These are phyloP conservation scores for Phyllostomus hastatus DNA, from an alignment of 2,113 vertebrate genomes.

Conservation along the genomic window DNA sequence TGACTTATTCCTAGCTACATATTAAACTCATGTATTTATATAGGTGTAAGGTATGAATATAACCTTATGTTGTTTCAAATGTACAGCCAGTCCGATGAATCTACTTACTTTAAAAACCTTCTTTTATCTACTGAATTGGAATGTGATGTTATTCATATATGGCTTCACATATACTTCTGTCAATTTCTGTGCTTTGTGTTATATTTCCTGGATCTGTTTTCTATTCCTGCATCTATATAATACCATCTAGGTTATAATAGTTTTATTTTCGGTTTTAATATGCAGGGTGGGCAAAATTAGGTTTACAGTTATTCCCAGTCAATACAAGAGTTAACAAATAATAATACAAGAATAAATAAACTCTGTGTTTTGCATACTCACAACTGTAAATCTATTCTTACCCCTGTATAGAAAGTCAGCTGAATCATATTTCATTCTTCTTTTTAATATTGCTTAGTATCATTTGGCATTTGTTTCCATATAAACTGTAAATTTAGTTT, in stretches of 20 bases:
- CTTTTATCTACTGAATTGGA: neutral
- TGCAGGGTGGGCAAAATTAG: neutral
- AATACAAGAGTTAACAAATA: neutral
- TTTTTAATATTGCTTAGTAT: neutral
- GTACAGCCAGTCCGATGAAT: neutral
- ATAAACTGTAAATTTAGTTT: constrained; percentile 20
- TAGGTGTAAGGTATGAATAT: neutral
- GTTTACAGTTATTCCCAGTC: neutral
- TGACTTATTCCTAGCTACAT: neutral
- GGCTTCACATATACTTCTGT: neutral
- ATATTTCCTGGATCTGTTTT: neutral
- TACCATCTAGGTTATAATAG: neutral
- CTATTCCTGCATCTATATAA: neutral
- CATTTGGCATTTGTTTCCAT: neutral
- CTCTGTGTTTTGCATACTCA: neutral
- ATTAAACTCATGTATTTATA: neutral
- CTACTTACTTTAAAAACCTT: neutral
- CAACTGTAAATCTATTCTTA: neutral
- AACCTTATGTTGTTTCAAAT: neutral
- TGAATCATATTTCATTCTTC: neutral
- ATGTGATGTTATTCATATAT: neutral
- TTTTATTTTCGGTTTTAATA: constrained; percentile 31
- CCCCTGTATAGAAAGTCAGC: neutral
- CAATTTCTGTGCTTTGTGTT: neutral
- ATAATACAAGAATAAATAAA: neutral